Percentiles rank a stretch among this genome's conserved stretches.
These are phyloP conservation scores for Acronicta aceris DNA, from an alignment of 2,888 invertebrate species.

Conservation along the genomic window DNA sequence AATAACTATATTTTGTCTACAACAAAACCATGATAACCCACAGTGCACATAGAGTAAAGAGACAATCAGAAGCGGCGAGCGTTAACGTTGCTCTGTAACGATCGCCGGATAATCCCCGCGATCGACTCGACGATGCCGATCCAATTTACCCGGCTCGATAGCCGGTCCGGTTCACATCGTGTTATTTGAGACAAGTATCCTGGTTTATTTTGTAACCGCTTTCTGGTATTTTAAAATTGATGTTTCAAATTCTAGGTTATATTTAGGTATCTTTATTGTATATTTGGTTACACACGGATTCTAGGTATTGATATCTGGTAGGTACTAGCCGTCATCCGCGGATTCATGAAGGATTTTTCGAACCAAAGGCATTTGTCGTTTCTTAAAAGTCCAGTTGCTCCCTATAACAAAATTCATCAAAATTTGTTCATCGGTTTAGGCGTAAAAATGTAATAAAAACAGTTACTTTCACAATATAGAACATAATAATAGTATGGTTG, in stretches of 20 bases:
- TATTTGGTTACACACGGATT: too few relatives aligned
- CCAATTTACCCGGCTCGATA: conserved; percentile 67
- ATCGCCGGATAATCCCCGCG: conserved; percentile 63
- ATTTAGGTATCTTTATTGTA: too few relatives aligned
- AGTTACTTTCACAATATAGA: too few relatives aligned
- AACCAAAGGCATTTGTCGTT: too few relatives aligned
- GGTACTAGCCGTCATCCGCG: too few relatives aligned
- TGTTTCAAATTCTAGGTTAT: conserved; percentile 3
- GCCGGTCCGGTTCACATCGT: conserved; percentile 56
- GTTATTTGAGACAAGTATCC: conserved; percentile 58
- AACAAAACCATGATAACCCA: conserved; percentile 22
- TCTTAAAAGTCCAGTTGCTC: too few relatives aligned
- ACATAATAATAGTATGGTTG: too few relatives aligned
- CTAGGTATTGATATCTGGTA: too few relatives aligned
- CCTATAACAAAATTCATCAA: too few relatives aligned
- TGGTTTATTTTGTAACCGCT: conserved; percentile 51
- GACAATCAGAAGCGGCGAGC: conserved; percentile 70
- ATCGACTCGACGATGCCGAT: conserved; percentile 65
- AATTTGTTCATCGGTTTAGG: too few relatives aligned
- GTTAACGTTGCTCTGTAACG: conserved; percentile 66
- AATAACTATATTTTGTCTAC: background rate
- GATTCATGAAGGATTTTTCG: too few relatives aligned
- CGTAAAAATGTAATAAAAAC: too few relatives aligned
- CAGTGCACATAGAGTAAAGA: conserved; percentile 63
- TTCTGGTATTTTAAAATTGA: conserved; percentile 33